Conservation (phyloP, 2,797 vertebrate species). For the Diceros bicornis region DNA sequence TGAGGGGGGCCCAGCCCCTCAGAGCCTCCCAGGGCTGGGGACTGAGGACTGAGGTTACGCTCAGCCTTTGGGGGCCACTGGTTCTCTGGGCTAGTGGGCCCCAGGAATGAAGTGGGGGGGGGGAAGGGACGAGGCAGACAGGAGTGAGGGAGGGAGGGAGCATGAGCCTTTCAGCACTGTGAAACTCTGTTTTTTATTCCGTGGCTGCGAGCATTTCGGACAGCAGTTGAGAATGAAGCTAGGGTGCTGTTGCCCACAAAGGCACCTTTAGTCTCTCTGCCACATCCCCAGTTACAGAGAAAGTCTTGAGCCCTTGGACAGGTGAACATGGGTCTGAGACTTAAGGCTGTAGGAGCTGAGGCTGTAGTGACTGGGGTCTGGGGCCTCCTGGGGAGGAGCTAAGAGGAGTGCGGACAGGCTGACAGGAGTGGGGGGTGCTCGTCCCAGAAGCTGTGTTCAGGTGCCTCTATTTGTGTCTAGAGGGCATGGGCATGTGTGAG, state of each 20-base stretch:
- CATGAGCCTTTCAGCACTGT: not conserved
- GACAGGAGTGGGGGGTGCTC: not conserved
- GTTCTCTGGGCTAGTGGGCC: not conserved
- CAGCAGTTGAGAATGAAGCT: not conserved
- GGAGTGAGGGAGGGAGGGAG: not conserved
- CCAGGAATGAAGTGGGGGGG: not conserved
- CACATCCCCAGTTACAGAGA: not conserved
- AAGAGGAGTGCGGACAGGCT: not conserved
- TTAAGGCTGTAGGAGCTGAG: not conserved
- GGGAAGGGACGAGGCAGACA: no score
- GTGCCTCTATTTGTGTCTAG: not conserved
- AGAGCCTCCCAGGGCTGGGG: not conserved
- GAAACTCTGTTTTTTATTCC: not conserved
- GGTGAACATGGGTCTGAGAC: not conserved
- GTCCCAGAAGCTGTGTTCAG: not conserved
- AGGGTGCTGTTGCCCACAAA: not conserved
- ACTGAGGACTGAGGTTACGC: not conserved
- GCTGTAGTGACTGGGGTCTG: not conserved
- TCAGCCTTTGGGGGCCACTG: not conserved
- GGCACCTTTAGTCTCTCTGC: slow-evolving; percentile 36
- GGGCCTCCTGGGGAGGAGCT: not conserved
- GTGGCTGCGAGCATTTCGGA: not conserved
- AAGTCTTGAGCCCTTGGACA: slow-evolving; percentile 66
- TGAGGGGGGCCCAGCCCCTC: not conserved
- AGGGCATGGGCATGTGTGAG: rapidly evolving